These are phyloP conservation scores for Origma solitaria DNA, from an alignment of 2,113 vertebrate genomes.

Conservation along the genomic window DNA sequence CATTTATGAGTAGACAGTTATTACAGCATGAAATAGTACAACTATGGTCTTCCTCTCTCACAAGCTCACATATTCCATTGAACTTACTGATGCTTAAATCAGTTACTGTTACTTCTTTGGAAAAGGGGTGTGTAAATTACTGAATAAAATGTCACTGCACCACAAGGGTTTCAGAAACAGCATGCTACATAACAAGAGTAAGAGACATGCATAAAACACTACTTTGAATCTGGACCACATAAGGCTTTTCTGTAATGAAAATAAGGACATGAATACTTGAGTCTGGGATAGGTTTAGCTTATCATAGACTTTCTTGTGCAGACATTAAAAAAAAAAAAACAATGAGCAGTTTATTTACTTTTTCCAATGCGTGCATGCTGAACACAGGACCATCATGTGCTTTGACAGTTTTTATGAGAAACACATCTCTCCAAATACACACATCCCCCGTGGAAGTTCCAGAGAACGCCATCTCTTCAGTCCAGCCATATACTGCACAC, in stretches of 20 bases:
- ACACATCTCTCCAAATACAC: conserved; percentile 97
- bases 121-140: background rate
- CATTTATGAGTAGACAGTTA: background rate
- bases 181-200: background rate
- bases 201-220: background rate
- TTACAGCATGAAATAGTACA: background rate
- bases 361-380: conserved; percentile 96
- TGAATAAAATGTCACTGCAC: background rate
- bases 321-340: background rate
- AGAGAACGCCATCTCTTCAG: conserved; percentile 95
- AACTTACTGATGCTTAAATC: background rate
- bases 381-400: conserved; percentile 97
- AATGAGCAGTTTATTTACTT: conserved; percentile 76
- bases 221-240: background rate
- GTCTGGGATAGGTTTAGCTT: background rate
- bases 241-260: background rate
- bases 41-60: background rate
- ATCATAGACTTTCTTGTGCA: background rate
- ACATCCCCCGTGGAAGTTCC: conserved; percentile 94
- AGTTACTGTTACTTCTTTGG: background rate
- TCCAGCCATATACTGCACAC: conserved; percentile 96
- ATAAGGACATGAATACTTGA: background rate
- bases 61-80: background rate
- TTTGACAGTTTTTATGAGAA: conserved; percentile 95
- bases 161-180: background rate